Evolutionary conservation across 2,888 invertebrate genomes (phyloP).

Genomic region (Drosophila kokeensis): DNA sequence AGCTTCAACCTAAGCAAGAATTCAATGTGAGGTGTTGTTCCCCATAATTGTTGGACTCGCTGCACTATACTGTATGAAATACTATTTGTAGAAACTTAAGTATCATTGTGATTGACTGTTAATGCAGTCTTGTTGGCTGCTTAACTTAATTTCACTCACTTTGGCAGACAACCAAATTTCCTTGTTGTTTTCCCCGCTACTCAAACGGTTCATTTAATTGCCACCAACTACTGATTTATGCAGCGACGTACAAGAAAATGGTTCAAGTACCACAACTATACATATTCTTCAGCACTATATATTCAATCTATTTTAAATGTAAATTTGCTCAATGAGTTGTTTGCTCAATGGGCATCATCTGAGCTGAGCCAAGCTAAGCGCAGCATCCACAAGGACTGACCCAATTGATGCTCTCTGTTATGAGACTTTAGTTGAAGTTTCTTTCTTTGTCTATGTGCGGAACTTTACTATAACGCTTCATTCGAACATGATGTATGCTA

Average conservation of each 20-base stretch:
- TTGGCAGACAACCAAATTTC: conserved; percentile 66
- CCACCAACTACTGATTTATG: conserved; percentile 46
- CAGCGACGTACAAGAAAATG: conserved; percentile 13
- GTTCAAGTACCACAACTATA: background rate
- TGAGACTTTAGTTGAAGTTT: conserved; percentile 20
- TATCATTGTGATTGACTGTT: conserved; percentile 15
- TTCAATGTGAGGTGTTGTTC: background rate
- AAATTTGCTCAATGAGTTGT: conserved; percentile 37
- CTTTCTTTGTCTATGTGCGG: conserved; percentile 23
- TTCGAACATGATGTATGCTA: conserved; percentile 37
- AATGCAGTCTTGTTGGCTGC: conserved; percentile 3
- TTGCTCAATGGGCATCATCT: conserved; percentile 22
- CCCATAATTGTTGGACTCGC: background rate
- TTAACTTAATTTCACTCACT: conserved; percentile 60
- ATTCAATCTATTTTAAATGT: conserved; percentile 40
- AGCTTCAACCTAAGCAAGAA: background rate
- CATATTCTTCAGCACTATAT: conserved; percentile 1
- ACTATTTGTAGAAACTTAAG: background rate
- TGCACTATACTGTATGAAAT: background rate
- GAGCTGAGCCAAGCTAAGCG: conserved; percentile 4
- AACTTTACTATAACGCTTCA: background rate
- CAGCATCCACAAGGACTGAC: conserved; percentile 20
- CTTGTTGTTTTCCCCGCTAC: conserved; percentile 56
- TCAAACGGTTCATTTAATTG: conserved; percentile 46
- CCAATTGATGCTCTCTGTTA: conserved; percentile 32